These are phyloP conservation scores for Punctoribates punctum DNA, from an alignment of 2,888 invertebrate species.

Conservation along the genomic window DNA sequence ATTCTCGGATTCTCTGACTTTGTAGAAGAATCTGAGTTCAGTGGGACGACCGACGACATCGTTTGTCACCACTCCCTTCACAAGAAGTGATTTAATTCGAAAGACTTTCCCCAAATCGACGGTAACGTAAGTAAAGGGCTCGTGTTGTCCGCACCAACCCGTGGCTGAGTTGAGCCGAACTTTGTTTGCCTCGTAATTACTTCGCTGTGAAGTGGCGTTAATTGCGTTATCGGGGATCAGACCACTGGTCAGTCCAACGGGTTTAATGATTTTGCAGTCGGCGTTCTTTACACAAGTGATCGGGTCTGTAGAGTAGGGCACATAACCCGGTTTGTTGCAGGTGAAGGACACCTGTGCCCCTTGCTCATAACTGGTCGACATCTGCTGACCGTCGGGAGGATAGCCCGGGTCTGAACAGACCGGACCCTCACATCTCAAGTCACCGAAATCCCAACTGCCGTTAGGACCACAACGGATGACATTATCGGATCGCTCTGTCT, in stretches of 20 bases:
- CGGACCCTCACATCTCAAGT: conserved; percentile 90
- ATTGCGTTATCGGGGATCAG: conserved; percentile 90
- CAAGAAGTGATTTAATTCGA: conserved; percentile 76
- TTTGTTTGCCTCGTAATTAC: conserved; percentile 58
- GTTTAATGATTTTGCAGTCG: conserved; percentile 86
- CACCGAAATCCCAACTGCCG: conserved; percentile 96
- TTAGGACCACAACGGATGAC: conserved; percentile 86
- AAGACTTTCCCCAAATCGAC: conserved; percentile 91
- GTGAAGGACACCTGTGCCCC: conserved; percentile 86
- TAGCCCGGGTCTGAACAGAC: conserved; percentile 93
- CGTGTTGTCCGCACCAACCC: conserved; percentile 89
- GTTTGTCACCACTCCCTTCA: conserved; percentile 90
- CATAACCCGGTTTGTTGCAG: conserved; percentile 85
- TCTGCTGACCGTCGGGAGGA: conserved; percentile 84
- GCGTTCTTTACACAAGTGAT: conserved; percentile 83
- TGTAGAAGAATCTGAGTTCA: conserved; percentile 94
- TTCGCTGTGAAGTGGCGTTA: conserved; percentile 84
- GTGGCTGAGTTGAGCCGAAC: conserved; percentile 85
- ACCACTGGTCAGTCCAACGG: conserved; percentile 84
- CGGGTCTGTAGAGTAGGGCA: conserved; percentile 82
- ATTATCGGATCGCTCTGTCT: conserved; percentile 84
- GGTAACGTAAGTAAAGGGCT: conserved; percentile 91
- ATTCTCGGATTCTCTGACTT: conserved; percentile 86
- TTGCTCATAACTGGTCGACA: conserved; percentile 64
- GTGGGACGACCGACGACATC: conserved; percentile 93